Percentiles rank a stretch among this genome's conserved stretches.
These are phyloP conservation scores for Adelphocoris suturalis DNA, from an alignment of 2,888 invertebrate genomes.

Conservation along the genomic window DNA sequence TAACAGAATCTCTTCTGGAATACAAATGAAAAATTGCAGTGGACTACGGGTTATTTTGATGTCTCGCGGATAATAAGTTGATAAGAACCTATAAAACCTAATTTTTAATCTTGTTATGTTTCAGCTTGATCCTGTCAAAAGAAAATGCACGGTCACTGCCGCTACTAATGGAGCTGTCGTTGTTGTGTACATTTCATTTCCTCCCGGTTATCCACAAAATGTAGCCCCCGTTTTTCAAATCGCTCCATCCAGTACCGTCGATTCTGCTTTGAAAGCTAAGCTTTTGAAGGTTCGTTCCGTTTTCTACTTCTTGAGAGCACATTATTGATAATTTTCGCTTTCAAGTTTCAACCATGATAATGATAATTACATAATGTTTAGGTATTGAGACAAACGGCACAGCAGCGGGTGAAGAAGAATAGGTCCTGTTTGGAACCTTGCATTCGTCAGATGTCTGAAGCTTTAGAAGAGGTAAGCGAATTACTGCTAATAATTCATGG, in stretches of 20 bases:
- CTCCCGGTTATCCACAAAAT: slow-evolving; percentile 86
- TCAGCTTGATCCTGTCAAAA: slow-evolving; percentile 81
- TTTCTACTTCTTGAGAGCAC: background rate
- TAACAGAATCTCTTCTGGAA: too few relatives aligned
- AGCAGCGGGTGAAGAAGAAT: slow-evolving; percentile 90
- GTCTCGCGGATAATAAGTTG: too few relatives aligned
- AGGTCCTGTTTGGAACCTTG: slow-evolving; percentile 93
- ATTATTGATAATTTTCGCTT: background rate
- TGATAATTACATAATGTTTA: slow-evolving; percentile 75
- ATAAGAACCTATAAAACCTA: too few relatives aligned
- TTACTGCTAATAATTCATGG: too few relatives aligned
- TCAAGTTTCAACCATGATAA: background rate
- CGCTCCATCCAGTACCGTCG: slow-evolving; percentile 84
- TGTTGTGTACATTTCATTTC: slow-evolving; percentile 85
- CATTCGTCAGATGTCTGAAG: slow-evolving; percentile 85
- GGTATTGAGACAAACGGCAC: slow-evolving; percentile 88
- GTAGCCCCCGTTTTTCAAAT: slow-evolving; percentile 85
- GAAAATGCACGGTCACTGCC: slow-evolving; percentile 83
- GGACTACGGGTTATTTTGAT: too few relatives aligned
- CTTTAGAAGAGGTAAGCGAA: slow-evolving; percentile 81
- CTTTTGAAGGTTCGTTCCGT: slow-evolving; percentile 83
- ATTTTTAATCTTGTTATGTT: background rate
- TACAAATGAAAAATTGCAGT: too few relatives aligned
- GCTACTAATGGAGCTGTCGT: slow-evolving; percentile 81
- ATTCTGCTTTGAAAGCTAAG: slow-evolving; percentile 85